Evolutionary conservation across 2,888 invertebrate species (phyloP).

Genomic region (Trachelus troglodyta): DNA sequence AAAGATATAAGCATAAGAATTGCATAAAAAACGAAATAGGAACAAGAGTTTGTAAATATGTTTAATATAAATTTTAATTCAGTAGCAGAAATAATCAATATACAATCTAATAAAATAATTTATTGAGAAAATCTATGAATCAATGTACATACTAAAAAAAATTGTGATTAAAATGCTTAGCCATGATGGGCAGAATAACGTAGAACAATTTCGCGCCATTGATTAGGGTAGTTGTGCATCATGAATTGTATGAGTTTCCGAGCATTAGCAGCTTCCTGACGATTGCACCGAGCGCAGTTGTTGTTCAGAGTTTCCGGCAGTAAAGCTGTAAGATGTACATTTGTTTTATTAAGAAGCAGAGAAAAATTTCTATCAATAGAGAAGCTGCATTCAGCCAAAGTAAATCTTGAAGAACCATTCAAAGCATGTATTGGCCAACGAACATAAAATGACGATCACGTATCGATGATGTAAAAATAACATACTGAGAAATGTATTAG

Average conservation of each 20-base stretch:
- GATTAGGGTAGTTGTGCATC: slow-evolving; percentile 68
- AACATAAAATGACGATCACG: not conserved
- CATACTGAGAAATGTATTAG: not conserved
- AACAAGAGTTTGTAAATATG: not conserved
- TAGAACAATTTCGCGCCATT: slow-evolving; percentile 67
- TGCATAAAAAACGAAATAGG: too few species aligned
- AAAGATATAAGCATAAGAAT: too few species aligned
- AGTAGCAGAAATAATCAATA: not conserved
- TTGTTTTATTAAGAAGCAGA: slow-evolving; percentile 2
- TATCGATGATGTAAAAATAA: not conserved
- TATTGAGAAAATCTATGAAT: not conserved
- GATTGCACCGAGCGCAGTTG: slow-evolving; percentile 69
- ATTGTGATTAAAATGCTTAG: not conserved
- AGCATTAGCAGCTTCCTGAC: slow-evolving; percentile 68
- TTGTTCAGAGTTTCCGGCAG: slow-evolving; percentile 71
- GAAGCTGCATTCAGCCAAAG: not conserved
- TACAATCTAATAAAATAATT: not conserved
- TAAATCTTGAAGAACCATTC: not conserved
- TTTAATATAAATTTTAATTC: not conserved
- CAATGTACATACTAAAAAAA: not conserved
- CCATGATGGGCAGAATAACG: not conserved
- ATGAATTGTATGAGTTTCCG: slow-evolving; percentile 69
- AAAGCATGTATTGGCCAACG: not conserved
- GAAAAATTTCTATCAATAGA: not conserved
- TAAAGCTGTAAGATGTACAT: slow-evolving; percentile 59